A percentile compares a stretch with the other conserved stretches of the same genome.
Conservation (phyloP, 2,888 invertebrate genomes). For the Alviniconcha strummeri region DNA sequence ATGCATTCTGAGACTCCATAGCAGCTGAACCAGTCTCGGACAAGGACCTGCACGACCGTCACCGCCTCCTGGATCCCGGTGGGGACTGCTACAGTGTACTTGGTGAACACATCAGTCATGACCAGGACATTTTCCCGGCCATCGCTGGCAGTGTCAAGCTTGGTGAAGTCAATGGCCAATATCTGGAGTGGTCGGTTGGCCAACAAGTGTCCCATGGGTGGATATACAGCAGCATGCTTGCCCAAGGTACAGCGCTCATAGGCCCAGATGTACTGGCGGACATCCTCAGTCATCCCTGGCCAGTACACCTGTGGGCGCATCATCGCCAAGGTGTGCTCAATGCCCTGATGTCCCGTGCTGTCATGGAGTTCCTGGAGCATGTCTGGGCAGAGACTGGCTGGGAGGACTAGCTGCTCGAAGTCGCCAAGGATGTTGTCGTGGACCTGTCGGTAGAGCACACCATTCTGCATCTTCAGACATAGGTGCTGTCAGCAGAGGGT, state of each 20-base stretch:
- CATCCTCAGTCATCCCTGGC: slow-evolving; percentile 44
- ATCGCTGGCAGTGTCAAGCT: too few species aligned
- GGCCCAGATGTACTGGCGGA: slow-evolving; percentile 35
- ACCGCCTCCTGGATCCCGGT: too few species aligned
- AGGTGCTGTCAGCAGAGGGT: too few species aligned
- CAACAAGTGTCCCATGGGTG: slow-evolving; percentile 36
- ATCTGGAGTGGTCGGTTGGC: slow-evolving; percentile 45
- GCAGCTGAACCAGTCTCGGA: too few species aligned
- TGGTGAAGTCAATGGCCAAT: slow-evolving; percentile 49
- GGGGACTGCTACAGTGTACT: too few species aligned
- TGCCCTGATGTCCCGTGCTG: slow-evolving; percentile 40
- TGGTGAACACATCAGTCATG: too few species aligned
- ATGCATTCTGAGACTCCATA: too few species aligned
- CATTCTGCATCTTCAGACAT: background rate
- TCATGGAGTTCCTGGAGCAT: slow-evolving; percentile 35
- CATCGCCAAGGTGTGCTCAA: slow-evolving; percentile 40
- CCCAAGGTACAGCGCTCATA: slow-evolving; percentile 44
- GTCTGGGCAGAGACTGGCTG: background rate
- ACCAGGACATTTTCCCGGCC: too few species aligned
- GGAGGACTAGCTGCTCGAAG: background rate
- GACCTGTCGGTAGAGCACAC: background rate
- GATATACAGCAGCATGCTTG: slow-evolving; percentile 25
- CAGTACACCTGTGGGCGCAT: slow-evolving; percentile 45
- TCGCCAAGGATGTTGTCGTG: background rate
- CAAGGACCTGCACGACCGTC: too few species aligned